These are phyloP conservation scores for Chorisops tibialis DNA, from an alignment of 2,888 invertebrate genomes.

Conservation along the genomic window DNA sequence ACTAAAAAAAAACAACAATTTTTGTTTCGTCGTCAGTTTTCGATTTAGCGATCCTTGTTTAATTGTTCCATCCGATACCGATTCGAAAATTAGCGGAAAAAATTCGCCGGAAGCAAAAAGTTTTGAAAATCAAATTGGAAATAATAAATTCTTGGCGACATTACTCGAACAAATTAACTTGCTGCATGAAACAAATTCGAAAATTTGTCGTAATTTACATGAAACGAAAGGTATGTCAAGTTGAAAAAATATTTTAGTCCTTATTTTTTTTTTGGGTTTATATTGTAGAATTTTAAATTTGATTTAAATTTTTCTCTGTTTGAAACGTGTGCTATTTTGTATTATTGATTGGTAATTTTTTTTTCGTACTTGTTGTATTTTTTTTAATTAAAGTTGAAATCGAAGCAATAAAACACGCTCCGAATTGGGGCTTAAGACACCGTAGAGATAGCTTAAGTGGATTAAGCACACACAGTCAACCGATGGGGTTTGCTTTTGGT, in stretches of 20 bases:
- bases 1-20: slow-evolving; percentile 1
- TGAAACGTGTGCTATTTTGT: slow-evolving; percentile 28
- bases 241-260: not conserved
- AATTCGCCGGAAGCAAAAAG: slow-evolving; percentile 38
- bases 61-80: slow-evolving; percentile 50
- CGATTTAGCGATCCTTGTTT: slow-evolving; percentile 52
- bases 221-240: slow-evolving; percentile 62
- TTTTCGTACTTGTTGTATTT: slow-evolving; percentile 35
- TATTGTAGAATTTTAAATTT: slow-evolving; percentile 30
- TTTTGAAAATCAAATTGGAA: slow-evolving; percentile 38
- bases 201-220: slow-evolving; percentile 70
- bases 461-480: slow-evolving; percentile 54
- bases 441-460: slow-evolving; percentile 55
- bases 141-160: slow-evolving; percentile 51
- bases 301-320: slow-evolving; percentile 34
- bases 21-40: slow-evolving; percentile 40
- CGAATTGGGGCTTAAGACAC: slow-evolving; percentile 56
- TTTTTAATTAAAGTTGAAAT: slow-evolving; percentile 56
- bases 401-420: slow-evolving; percentile 59
- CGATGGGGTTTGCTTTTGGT: slow-evolving; percentile 52
- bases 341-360: slow-evolving; percentile 35
- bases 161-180: slow-evolving; percentile 70
- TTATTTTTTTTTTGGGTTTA: slow-evolving; percentile 24
- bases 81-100: slow-evolving; percentile 49
- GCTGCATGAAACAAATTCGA: slow-evolving; percentile 69